phyloP scores from a whole-genome alignment of 2,113 vertebrate species.

The Sigmodon hispidus region DNA sequence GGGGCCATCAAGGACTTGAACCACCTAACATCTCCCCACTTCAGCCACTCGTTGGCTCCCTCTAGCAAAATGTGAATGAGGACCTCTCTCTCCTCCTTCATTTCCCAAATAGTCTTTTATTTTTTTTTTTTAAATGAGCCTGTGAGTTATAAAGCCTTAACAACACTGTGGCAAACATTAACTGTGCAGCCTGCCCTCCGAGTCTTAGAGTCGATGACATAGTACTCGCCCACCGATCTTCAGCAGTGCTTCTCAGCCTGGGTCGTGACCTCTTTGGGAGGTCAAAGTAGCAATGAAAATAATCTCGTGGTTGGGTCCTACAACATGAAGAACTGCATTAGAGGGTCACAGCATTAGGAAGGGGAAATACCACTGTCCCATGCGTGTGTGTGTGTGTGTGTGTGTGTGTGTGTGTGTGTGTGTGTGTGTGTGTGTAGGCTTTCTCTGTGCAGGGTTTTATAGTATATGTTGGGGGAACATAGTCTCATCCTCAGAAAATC shows the following conservation, averaged over 20 bases:
- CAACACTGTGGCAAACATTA: neutral
- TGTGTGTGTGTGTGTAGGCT: too few species aligned
- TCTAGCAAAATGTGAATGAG: constrained; percentile 9
- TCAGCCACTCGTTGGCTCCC: neutral
- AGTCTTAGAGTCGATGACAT: neutral
- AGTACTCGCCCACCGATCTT: neutral
- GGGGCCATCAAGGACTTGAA: neutral
- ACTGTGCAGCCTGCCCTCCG: neutral
- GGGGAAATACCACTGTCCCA: neutral
- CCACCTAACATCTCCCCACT: neutral
- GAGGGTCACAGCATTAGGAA: neutral
- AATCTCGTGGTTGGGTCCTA: neutral
- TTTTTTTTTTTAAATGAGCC: too few species aligned
- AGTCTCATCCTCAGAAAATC: neutral
- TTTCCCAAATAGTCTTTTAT: neutral
- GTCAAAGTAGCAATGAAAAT: neutral
- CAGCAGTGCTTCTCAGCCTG: neutral
- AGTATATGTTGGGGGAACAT: too few species aligned
- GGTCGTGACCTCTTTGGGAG: neutral
- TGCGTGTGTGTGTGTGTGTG: neutral
- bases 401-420: too few species aligned
- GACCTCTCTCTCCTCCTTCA: neutral
- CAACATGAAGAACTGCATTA: neutral
- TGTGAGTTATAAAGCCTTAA: neutral
- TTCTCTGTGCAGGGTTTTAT: rapidly evolving